Percentiles rank a stretch among this genome's conserved stretches.
Evolutionary conservation across 2,888 invertebrate genomes (phyloP).

Genomic region (Cryptus viduatorius): DNA sequence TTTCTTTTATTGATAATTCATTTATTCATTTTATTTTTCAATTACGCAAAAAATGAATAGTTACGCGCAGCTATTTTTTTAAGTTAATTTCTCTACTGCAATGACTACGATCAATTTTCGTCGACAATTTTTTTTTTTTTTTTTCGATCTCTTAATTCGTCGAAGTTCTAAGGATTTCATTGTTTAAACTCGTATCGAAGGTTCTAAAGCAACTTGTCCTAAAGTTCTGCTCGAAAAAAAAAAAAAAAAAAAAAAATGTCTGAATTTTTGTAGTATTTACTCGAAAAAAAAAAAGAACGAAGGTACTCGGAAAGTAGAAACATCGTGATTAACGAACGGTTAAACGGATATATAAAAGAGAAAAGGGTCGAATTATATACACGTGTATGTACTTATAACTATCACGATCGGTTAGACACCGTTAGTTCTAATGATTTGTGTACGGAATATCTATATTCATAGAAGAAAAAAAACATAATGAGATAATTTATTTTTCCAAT

Average conservation of each 20-base stretch:
- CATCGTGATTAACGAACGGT: slow-evolving; percentile 67
- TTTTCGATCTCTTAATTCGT: neutral
- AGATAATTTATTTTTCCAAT: slow-evolving; percentile 85
- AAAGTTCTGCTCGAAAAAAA: slow-evolving; percentile 46
- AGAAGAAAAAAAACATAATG: slow-evolving; percentile 76
- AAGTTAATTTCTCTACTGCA: slow-evolving; percentile 19
- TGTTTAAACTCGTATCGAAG: slow-evolving; percentile 56
- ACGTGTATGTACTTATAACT: slow-evolving; percentile 78
- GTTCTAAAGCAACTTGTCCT: slow-evolving; percentile 58
- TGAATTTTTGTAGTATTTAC: slow-evolving; percentile 55
- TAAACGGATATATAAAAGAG: slow-evolving; percentile 26
- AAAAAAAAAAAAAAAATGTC: slow-evolving; percentile 21
- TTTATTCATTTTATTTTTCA: neutral
- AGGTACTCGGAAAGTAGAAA: slow-evolving; percentile 62
- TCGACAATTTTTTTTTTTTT: slow-evolving; percentile 25
- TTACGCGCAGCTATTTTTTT: slow-evolving; percentile 13
- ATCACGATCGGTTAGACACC: slow-evolving; percentile 81
- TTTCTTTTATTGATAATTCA: slow-evolving; percentile 3
- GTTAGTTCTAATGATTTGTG: slow-evolving; percentile 81
- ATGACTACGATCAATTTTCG: neutral
- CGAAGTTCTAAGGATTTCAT: slow-evolving; percentile 24
- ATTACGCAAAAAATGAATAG: slow-evolving; percentile 16
- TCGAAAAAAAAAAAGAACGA: slow-evolving; percentile 30
- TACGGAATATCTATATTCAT: slow-evolving; percentile 83
- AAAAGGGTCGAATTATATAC: slow-evolving; percentile 69